Evolutionary conservation across 1,140 invertebrate species (phyloP), one percentile per base, ranked within the genome.

Genomic region (Sminthurides bifidus): DNA sequence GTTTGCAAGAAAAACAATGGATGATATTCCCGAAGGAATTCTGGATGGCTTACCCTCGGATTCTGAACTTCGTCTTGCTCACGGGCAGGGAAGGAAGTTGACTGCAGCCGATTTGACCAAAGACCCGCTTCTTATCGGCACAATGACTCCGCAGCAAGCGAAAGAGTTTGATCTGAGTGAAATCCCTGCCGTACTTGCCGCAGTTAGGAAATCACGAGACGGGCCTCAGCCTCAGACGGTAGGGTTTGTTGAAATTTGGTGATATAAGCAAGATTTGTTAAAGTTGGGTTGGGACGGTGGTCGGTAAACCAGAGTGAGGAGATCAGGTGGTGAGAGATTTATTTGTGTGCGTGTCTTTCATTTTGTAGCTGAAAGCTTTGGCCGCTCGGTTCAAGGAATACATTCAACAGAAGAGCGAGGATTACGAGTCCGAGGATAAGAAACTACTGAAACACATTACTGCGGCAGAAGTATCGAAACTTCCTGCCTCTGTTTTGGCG

Each of bases 361-460:
- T 41, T 31, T 38, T 54, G 1, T 40, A 62, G 58, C 35, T 63
- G n/a, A 48, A 60, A 55, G 61, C 44, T 1, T 37, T 64, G 2
- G 57, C 54, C 2, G 55, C 55, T 35, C 48, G 56, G 27, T 64
- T 64, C 44, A 59, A 44, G 1, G 52, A 64, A 26, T 64, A 64
- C 46, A 38, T 64, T 44, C 58, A 54, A n/a, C 26, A 23, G 2
- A 64, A 64, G 38, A 45, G 44, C 31, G 58, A 64, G 27, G 61
- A 64, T 40, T 55, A 52, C 24, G 61, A 64, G 21, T 26, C 54
- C 3, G 23, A 38, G 1, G 58, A 64, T 37, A 64, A 60, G 33
- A 60, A 64, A 56, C 33, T 64, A 5, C 37, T 64, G n/a, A 60
- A 64, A 31, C 56, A 60, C 27, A 56, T 64, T 5, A 19, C 61